Evolutionary conservation across 2,888 invertebrate genomes (phyloP), one percentile per base, ranked within the genome.

Genomic region (Agelastica alni): DNA sequence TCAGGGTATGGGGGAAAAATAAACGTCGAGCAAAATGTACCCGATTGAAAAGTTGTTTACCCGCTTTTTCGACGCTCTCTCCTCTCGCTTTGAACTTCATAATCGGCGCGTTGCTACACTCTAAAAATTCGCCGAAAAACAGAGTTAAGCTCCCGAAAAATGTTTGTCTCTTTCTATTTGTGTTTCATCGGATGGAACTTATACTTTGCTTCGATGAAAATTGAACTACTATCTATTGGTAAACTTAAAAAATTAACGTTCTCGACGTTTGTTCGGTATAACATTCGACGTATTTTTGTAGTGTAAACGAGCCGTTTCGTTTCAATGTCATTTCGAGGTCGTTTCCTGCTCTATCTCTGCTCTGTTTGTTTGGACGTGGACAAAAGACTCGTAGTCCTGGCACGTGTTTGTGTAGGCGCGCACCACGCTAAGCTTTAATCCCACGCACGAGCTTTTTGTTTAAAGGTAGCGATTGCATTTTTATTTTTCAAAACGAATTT

Each of bases 31-130:
- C 46, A 46, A 53, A 47, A 49, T 54, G 30, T 43, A 54, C 41
- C 6, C 46, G 32, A 44, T 31, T 49, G 54, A 53, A 59, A 56
- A 54, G 49, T 54, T 56, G 48, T 56, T 56, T 56, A 59, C 59
- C 36, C 53, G 42, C 39, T 54, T 53, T 43, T 39, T 49, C 45
- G 39, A 22, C 2, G 9, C 9, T 22, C 9, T 22, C n/a, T n/a
- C 31, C 7, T 2, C 6, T 37, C 37, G 7, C 18, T 10, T 20
- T 10, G 37, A 37, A 37, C 9, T 17, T 36, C 36, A 36, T 36
- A 36, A 20, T 3, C 20, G n/a, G n/a, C n/a, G n/a, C n/a, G n/a
- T n/a, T n/a, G n/a, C n/a, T n/a, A n/a, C n/a, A n/a, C n/a, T n/a
- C n/a, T n/a, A n/a, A n/a, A n/a, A n/a, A n/a, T n/a, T n/a, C n/a